A percentile compares a stretch with the other conserved stretches of the same genome.
phyloP scores from a whole-genome alignment of 2,888 invertebrate species.

The Dryadula phaetusa region DNA sequence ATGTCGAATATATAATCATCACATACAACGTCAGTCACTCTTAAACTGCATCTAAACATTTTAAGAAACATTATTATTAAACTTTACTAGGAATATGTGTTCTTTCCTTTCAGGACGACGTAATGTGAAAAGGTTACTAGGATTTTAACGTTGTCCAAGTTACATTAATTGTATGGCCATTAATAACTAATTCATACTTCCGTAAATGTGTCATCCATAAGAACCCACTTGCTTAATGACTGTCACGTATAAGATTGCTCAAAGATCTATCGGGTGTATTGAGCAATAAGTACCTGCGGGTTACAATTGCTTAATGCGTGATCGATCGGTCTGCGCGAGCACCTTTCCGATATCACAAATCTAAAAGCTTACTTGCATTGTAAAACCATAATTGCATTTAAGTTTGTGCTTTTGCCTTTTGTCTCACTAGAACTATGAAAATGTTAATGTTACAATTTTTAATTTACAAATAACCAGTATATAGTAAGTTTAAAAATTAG shows the following conservation, averaged over 20 bases:
- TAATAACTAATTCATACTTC: conserved; percentile 37
- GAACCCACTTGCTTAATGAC: conserved; percentile 38
- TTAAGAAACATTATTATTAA: too few species aligned
- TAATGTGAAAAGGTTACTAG: conserved; percentile 1
- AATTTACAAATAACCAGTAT: too few species aligned
- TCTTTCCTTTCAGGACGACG: background rate
- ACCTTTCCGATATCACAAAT: conserved; percentile 41
- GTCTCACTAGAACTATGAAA: background rate
- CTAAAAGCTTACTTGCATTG: conserved; percentile 29
- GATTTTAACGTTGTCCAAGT: conserved; percentile 15
- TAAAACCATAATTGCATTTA: conserved; percentile 24
- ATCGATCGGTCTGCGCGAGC: conserved; percentile 42
- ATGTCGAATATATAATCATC: too few species aligned
- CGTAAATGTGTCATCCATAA: conserved; percentile 39
- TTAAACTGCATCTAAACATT: too few species aligned
- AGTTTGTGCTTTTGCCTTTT: background rate
- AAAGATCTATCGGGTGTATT: conserved; percentile 40
- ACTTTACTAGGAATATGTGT: too few species aligned
- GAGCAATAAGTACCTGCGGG: conserved; percentile 42
- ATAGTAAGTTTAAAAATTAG: too few species aligned
- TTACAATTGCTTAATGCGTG: conserved; percentile 44
- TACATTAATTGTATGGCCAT: conserved; percentile 37
- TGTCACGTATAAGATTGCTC: conserved; percentile 41
- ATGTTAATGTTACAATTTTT: background rate
- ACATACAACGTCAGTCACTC: too few species aligned